These are phyloP conservation scores for Oncorhynchus gorbuscha DNA, from an alignment of 2,113 vertebrate genomes.

Conservation along the genomic window DNA sequence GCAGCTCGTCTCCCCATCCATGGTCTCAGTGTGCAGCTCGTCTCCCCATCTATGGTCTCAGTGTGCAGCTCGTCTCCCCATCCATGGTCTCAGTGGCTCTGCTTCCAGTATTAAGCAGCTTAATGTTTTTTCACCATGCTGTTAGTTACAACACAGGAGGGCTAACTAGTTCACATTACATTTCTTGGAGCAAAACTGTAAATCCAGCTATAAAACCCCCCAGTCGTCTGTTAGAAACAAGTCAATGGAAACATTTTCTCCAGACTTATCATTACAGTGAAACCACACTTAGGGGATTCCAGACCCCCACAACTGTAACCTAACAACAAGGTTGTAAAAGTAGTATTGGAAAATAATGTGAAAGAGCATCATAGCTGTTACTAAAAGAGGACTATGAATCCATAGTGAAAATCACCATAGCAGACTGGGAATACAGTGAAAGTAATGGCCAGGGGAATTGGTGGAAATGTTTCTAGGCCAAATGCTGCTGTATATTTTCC, in stretches of 20 bases:
- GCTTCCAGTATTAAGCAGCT: neutral
- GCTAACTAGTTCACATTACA: neutral
- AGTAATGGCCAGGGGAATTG: neutral
- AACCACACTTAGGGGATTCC: neutral
- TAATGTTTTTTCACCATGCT: neutral
- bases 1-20: too few relatives aligned
- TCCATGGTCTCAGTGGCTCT: neutral
- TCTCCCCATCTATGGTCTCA: neutral
- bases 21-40: too few relatives aligned
- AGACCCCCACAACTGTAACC: neutral
- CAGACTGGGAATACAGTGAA: neutral
- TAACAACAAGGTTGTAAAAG: neutral
- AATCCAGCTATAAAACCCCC: neutral
- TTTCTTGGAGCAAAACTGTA: neutral
- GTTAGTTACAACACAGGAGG: neutral
- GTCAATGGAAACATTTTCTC: neutral
- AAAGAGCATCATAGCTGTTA: neutral
- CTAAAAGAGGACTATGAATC: neutral
- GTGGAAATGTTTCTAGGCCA: conserved; percentile 3
- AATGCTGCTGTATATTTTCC: neutral
- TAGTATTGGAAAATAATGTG: neutral
- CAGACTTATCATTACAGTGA: neutral
- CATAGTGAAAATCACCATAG: neutral
- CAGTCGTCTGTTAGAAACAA: neutral
- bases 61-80: neutral